phyloP scores from a whole-genome alignment of 2,888 invertebrate genomes.

The Sesia bembeciformis region DNA sequence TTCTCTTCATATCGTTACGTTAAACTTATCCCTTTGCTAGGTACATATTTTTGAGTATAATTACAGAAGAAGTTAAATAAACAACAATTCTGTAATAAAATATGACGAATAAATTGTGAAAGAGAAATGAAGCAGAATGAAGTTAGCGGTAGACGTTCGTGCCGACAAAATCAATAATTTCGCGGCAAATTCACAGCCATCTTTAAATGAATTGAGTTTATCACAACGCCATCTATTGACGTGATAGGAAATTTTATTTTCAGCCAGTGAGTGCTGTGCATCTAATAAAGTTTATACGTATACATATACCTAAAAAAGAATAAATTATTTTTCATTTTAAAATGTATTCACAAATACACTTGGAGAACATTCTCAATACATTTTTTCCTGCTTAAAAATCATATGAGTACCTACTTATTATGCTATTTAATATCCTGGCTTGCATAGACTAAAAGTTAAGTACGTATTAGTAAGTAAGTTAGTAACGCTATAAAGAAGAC shows the following conservation, averaged over 20 bases:
- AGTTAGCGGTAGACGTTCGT: constrained; percentile 12
- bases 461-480: no score
- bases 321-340: no score
- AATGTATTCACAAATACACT: no score
- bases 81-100: constrained; percentile 5
- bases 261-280: no score
- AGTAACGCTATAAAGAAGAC: no score
- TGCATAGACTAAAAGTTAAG: no score
- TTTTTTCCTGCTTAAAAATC: no score
- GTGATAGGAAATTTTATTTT: neutral
- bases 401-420: no score
- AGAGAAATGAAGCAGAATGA: constrained; percentile 15
- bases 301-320: no score
- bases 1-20: neutral
- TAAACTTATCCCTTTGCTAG: neutral
- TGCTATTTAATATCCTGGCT: no score
- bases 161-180: constrained; percentile 17
- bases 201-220: neutral
- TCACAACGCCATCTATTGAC: neutral
- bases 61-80: constrained; percentile 5
- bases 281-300: no score
- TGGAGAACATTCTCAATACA: no score
- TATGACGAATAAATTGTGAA: constrained; percentile 2
- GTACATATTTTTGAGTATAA: neutral
- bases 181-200: constrained; percentile 10